These are phyloP conservation scores for Cephus pygmeus DNA, from an alignment of 2,888 invertebrate species.

Conservation along the genomic window DNA sequence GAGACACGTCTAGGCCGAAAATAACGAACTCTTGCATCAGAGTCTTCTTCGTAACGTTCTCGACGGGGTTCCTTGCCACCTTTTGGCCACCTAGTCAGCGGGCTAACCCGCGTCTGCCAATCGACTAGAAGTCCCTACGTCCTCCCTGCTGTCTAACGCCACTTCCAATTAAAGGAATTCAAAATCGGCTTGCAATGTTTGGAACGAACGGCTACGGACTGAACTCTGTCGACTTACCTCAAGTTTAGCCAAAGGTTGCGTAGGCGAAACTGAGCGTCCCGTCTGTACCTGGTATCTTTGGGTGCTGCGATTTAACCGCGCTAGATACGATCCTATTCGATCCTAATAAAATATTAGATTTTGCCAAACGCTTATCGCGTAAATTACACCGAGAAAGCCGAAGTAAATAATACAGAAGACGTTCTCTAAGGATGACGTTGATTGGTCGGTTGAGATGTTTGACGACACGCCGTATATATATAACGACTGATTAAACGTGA, in stretches of 20 bases:
- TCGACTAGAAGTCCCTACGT: not conserved
- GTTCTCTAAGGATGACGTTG: no score
- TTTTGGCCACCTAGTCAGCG: not conserved
- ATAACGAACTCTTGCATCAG: not conserved
- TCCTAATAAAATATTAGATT: not conserved
- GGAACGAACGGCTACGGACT: not conserved
- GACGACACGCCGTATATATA: no score
- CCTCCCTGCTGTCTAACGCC: not conserved
- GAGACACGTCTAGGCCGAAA: not conserved
- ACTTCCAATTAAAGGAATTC: not conserved
- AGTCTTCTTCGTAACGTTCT: not conserved
- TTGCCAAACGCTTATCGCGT: not conserved
- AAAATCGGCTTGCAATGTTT: not conserved
- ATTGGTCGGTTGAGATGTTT: no score
- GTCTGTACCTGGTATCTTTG: not conserved
- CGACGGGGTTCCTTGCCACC: not conserved
- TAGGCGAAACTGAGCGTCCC: not conserved
- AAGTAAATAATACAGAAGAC: no score
- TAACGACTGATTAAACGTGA: no score
- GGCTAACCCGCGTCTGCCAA: not conserved
- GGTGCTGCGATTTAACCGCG: not conserved
- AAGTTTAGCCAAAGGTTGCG: not conserved
- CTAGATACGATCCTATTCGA: not conserved
- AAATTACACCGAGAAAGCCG: no score
- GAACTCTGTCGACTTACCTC: not conserved